Percentiles rank a stretch among this genome's conserved stretches.
These are phyloP conservation scores for Temnothorax rugatulus DNA, from an alignment of 2,888 invertebrate species.

Conservation along the genomic window DNA sequence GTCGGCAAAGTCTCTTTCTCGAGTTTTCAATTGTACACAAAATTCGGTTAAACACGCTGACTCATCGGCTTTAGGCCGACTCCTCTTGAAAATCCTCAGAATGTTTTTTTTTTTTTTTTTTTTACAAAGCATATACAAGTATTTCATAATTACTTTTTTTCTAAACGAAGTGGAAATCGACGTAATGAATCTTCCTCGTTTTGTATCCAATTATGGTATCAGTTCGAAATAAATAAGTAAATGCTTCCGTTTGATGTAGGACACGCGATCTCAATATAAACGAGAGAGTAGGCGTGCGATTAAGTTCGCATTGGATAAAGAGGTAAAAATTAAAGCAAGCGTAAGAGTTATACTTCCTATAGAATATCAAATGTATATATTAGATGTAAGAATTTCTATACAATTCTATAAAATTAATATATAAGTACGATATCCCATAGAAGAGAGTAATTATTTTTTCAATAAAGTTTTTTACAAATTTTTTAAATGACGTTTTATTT, in stretches of 20 bases:
- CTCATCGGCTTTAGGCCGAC: not conserved
- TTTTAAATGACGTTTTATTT: not conserved
- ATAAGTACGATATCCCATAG: not conserved
- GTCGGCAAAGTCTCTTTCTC: not conserved
- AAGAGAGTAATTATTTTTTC: not conserved
- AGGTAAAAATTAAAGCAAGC: not conserved
- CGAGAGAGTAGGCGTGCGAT: conserved; percentile 30
- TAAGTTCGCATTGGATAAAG: conserved; percentile 7
- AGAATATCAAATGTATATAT: not conserved
- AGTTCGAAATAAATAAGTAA: conserved; percentile 31
- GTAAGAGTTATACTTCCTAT: not conserved
- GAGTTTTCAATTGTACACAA: not conserved
- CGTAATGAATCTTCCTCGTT: conserved; percentile 15
- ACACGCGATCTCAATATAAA: conserved; percentile 34
- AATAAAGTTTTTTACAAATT: not conserved
- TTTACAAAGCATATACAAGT: not conserved
- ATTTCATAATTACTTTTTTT: not conserved
- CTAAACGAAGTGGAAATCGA: conserved; percentile 18
- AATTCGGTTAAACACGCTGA: not conserved
- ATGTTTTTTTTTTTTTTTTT: not conserved
- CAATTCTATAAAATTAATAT: not conserved
- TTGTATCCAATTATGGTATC: conserved; percentile 24
- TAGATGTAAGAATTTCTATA: not conserved
- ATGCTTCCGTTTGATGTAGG: conserved; percentile 38
- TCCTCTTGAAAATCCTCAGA: not conserved